Conservation (phyloP, 2,113 vertebrate genomes). For the Indicator indicator region DNA sequence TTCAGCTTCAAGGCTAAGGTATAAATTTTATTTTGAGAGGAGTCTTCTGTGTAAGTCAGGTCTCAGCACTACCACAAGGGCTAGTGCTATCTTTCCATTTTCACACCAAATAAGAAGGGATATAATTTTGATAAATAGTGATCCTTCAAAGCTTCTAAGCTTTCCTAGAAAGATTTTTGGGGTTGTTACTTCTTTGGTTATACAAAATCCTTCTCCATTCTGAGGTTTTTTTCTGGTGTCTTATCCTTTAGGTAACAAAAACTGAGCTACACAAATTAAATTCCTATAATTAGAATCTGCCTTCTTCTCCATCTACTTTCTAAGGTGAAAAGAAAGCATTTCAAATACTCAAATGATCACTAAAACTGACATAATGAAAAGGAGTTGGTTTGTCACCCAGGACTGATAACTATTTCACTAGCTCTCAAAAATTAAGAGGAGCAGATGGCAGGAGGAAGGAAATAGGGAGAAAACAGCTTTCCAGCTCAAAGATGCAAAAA, state of each 20-base stretch:
- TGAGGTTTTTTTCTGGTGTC: neutral
- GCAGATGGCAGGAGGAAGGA: constrained; percentile 51
- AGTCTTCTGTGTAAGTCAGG: neutral
- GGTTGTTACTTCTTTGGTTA: neutral
- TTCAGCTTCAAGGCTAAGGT: neutral
- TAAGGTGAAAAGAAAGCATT: neutral
- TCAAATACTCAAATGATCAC: neutral
- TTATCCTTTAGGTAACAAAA: neutral
- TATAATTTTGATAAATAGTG: neutral
- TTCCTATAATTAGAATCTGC: neutral
- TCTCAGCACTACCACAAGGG: neutral
- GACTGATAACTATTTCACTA: neutral
- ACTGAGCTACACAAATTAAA: neutral
- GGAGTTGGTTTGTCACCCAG: neutral
- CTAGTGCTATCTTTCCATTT: neutral
- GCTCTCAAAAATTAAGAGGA: constrained; percentile 14
- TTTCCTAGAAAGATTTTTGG: neutral
- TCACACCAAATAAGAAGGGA: neutral
- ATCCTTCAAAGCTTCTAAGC: neutral
- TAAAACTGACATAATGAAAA: neutral
- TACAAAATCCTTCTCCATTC: neutral
- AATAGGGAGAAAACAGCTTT: constrained; percentile 12
- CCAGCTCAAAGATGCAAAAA: neutral
- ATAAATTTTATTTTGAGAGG: neutral
- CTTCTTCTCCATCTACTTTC: neutral